Base-by-base conservation (phyloP, 2,797 vertebrate genomes). In the Pangasius mekongensis region DNA sequence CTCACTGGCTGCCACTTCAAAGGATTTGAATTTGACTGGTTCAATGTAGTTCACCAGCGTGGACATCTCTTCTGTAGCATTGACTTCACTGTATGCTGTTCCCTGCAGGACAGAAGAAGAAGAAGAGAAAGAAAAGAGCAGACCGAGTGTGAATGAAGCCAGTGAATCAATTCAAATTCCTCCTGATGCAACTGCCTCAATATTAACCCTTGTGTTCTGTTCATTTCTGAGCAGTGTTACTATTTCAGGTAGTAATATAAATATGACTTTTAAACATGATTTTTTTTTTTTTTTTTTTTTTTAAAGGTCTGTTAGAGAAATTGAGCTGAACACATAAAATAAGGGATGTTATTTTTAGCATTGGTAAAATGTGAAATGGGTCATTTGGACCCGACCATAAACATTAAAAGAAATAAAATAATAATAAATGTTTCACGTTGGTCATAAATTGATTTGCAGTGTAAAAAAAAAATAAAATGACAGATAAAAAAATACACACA, bases 31-130 rank as follows among this genome's bases (percentile, higher is more conserved):
- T 92, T 98, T 98, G 92, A 98, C 97, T 0, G 98, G 98, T 89
- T 98, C 97, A 0, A 97, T 95, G 91, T 98, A 98, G 94, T 98
- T 98, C 91, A 98, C 98, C 0, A 98, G 94, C 0, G 94, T 98
- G 0, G 98, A 98, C 98, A 98, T 98, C 93, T 98, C 98, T 93
- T 98, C 97, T 0, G 98, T 98, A 90, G 98, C 98, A 0, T 96
- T 97, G 36, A 96, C 97, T 92, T 98, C 98, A 39, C 96, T 98
- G 94, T 97, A 97, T 60, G 98, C 98, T 0, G 98, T 98, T 71
- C 98, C 98, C 98, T 98, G 92, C 52, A 60, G 16, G 60, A 73
- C 20, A 52, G 27, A n/a, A 43, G 58, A 14, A 87, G 66, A 71
- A 62, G 18, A 78, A 78, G 11, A 47, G 83, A 74, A 66, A 39